These are phyloP conservation scores for Lota lota DNA, from an alignment of 2,113 vertebrate species.

Conservation along the genomic window DNA sequence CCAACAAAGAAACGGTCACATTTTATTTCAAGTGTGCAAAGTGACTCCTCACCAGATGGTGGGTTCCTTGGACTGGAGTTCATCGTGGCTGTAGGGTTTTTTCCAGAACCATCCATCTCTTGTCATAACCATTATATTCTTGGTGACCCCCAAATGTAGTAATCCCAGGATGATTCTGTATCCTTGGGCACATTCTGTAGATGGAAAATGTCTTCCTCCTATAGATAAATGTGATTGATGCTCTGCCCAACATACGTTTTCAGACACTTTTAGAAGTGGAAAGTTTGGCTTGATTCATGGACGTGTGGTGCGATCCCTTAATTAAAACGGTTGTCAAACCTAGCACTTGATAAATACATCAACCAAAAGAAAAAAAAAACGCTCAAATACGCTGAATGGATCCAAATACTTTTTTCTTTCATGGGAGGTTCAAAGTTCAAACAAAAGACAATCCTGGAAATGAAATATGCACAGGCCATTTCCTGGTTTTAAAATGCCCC, in stretches of 20 bases:
- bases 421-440: slow-evolving; percentile 1
- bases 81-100: slow-evolving; percentile 40
- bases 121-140: neutral
- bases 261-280: no score
- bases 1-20: no score
- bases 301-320: slow-evolving; percentile 23
- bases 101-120: slow-evolving; percentile 50
- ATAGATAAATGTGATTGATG: slow-evolving; percentile 63
- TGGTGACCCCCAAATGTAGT: slow-evolving; percentile 44
- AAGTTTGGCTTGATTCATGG: slow-evolving; percentile 19
- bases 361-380: slow-evolving; percentile 15
- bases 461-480: slow-evolving; percentile 5
- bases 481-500: neutral
- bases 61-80: slow-evolving; percentile 12
- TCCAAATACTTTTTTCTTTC: neutral
- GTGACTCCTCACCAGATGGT: no score
- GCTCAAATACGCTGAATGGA: neutral
- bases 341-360: slow-evolving; percentile 15
- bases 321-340: slow-evolving; percentile 4
- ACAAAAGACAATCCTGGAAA: slow-evolving; percentile 2
- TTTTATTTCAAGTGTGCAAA: no score
- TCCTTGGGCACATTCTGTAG: slow-evolving; percentile 55
- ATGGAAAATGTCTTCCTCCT: slow-evolving; percentile 43
- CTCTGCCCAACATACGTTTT: slow-evolving; percentile 25
- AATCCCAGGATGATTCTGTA: slow-evolving; percentile 45